phyloP scores from a whole-genome alignment of 2,797 vertebrate species.

The Triplophysa yarkandensis region DNA sequence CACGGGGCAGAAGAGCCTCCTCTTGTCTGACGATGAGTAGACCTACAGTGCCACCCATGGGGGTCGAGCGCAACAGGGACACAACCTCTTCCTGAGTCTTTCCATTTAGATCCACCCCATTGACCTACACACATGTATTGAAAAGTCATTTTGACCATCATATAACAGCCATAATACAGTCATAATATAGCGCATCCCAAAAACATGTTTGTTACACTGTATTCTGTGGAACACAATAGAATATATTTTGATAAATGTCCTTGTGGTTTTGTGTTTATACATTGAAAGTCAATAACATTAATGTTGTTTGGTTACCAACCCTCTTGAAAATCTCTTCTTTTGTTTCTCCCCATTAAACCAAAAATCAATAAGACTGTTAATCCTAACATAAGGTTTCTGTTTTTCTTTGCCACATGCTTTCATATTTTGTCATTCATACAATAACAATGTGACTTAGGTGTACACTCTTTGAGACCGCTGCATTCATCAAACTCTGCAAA shows the following conservation, averaged over 20 bases:
- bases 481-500: neutral
- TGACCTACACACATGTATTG: conserved; percentile 78
- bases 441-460: neutral
- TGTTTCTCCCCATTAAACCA: too few species aligned
- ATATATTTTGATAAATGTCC: too few species aligned
- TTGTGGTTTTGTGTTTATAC: too few species aligned
- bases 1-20: conserved; percentile 88
- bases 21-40: conserved; percentile 88
- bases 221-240: too few species aligned
- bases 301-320: neutral
- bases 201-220: too few species aligned
- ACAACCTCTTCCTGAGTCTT: conserved; percentile 96
- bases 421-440: neutral
- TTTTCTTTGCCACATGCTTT: neutral
- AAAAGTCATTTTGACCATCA: neutral
- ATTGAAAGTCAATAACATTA: too few species aligned
- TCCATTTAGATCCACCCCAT: conserved; percentile 90
- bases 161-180: neutral
- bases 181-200: too few species aligned
- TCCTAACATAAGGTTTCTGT: too few species aligned
- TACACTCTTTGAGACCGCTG: neutral
- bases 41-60: conserved; percentile 89
- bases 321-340: too few species aligned
- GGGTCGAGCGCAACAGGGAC: conserved; percentile 88
- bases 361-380: too few species aligned